Conservation (phyloP, 64 coral and sea anemone species). For the Actinia equina region DNA sequence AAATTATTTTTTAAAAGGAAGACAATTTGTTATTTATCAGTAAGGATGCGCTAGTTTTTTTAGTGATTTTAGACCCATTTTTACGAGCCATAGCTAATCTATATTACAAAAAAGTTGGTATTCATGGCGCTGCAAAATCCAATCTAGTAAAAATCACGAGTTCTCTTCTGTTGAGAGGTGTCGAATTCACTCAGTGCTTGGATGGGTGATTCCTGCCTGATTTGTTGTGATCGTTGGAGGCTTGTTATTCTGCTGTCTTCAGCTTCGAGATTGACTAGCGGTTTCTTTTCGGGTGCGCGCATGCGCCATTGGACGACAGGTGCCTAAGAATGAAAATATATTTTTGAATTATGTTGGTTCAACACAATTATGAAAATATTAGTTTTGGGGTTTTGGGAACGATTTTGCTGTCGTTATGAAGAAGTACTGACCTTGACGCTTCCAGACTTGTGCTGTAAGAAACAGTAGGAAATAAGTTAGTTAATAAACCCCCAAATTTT, state of each 20-base stretch:
- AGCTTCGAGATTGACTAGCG: conserved; percentile 71
- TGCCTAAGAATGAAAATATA: conserved; percentile 1
- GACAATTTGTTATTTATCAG: too few relatives aligned
- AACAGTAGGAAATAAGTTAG: neutral
- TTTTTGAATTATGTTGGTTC: neutral
- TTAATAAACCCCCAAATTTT: neutral
- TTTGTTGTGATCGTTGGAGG: conserved; percentile 69
- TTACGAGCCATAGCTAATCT: neutral
- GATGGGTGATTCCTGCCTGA: conserved; percentile 79
- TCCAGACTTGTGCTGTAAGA: conserved; percentile 83
- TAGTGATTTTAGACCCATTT: too few relatives aligned
- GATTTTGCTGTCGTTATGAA: neutral
- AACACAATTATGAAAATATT: too few relatives aligned
- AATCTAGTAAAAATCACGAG: conserved; percentile 80
- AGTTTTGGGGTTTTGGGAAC: neutral
- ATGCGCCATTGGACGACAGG: conserved; percentile 83
- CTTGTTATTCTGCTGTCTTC: conserved; percentile 55
- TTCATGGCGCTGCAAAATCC: neutral
- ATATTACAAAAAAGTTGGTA: neutral
- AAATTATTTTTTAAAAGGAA: conserved; percentile 16
- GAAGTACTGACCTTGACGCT: conserved; percentile 71
- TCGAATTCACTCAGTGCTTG: conserved; percentile 97
- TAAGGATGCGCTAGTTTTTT: too few relatives aligned
- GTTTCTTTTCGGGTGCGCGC: conserved; percentile 99
- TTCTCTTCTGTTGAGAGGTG: conserved; percentile 65